Evolutionary conservation across 2,888 invertebrate species (phyloP).

Genomic region (Junonia oenone): DNA sequence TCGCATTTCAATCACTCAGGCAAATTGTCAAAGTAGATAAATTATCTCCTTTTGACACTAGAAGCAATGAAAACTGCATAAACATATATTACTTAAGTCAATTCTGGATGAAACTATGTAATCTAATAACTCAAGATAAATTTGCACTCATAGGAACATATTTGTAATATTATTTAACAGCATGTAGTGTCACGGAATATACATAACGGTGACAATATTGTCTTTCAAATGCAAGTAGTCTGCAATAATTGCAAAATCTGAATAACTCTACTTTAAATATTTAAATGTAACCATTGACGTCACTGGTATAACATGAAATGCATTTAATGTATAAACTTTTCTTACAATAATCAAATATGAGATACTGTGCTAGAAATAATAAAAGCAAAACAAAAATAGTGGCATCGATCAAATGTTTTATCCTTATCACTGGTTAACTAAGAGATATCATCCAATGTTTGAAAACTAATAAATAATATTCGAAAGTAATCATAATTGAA

Average conservation of each 20-base stretch:
- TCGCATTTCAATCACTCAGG: slow-evolving; percentile 28
- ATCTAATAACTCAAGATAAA: background rate
- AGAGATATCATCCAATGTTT: background rate
- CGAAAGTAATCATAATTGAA: background rate
- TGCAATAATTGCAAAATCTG: background rate
- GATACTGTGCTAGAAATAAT: background rate
- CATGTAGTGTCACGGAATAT: slow-evolving; percentile 14
- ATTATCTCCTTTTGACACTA: background rate
- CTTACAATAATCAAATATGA: slow-evolving; percentile 1
- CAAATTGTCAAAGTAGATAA: slow-evolving; percentile 1
- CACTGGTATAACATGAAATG: slow-evolving; percentile 8
- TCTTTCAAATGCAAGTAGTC: background rate
- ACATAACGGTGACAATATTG: slow-evolving; percentile 24
- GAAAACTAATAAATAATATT: slow-evolving; percentile 4
- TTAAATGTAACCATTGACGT: background rate
- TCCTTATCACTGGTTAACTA: slow-evolving; percentile 26
- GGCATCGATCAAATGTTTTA: slow-evolving; percentile 8
- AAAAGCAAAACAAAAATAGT: slow-evolving; percentile 1
- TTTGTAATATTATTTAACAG: slow-evolving; percentile 4
- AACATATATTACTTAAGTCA: background rate
- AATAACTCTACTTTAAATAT: background rate
- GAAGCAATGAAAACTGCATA: slow-evolving; percentile 1
- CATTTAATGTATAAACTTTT: slow-evolving; percentile 4
- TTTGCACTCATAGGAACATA: slow-evolving; percentile 15
- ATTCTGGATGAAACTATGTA: background rate